phyloP scores from a whole-genome alignment of 2,888 invertebrate species.

The Noctua fimbriata region DNA sequence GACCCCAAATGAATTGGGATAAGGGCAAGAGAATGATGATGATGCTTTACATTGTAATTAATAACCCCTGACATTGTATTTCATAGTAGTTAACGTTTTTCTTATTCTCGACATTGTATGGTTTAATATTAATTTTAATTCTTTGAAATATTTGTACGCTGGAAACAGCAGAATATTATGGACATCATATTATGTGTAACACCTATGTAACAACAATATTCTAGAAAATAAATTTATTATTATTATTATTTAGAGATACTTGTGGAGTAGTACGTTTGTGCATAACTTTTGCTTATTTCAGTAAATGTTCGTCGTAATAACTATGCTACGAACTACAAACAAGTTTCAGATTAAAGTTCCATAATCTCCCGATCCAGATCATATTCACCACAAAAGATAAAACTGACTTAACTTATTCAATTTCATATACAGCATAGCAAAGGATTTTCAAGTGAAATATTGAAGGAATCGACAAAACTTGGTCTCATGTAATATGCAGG shows the following conservation, averaged over 20 bases:
- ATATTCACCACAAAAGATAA: slow-evolving; percentile 41
- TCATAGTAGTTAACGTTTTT: too few relatives aligned
- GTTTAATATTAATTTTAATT: too few relatives aligned
- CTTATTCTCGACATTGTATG: too few relatives aligned
- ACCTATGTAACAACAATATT: too few relatives aligned
- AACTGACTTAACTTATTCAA: slow-evolving; percentile 61
- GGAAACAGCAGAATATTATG: too few relatives aligned
- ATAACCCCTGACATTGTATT: too few relatives aligned
- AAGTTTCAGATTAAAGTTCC: slow-evolving; percentile 24
- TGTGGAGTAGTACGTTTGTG: not conserved
- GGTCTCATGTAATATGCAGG: slow-evolving; percentile 88
- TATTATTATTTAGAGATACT: not conserved
- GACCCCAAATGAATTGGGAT: too few relatives aligned
- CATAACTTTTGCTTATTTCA: not conserved
- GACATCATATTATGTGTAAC: too few relatives aligned
- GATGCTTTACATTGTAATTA: too few relatives aligned
- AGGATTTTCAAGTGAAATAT: slow-evolving; percentile 84
- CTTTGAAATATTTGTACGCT: too few relatives aligned
- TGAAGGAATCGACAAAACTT: slow-evolving; percentile 86
- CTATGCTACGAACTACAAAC: not conserved
- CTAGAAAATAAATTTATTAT: too few relatives aligned
- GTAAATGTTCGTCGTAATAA: not conserved
- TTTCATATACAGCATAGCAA: slow-evolving; percentile 66
- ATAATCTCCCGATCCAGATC: slow-evolving; percentile 21
- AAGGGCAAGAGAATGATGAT: too few relatives aligned